These are phyloP conservation scores for Smithornis capensis DNA, from an alignment of 2,113 vertebrate genomes.

Conservation along the genomic window DNA sequence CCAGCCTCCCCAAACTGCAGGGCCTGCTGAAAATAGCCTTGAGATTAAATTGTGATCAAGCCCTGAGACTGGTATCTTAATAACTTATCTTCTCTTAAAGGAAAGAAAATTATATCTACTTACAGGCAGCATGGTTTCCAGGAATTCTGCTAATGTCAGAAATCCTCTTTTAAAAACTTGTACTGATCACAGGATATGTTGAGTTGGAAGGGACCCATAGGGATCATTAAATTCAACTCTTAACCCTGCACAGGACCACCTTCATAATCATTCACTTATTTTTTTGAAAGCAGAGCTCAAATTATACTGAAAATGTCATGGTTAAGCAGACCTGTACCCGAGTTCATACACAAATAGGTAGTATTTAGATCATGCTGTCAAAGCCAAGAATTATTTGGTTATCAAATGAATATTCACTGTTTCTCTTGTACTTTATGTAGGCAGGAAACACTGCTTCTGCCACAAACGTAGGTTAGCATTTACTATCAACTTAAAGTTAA, in stretches of 20 bases:
- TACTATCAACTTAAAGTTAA: background rate
- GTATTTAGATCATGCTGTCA: background rate
- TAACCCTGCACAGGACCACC: background rate
- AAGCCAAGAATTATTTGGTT: background rate
- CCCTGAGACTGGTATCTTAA: background rate
- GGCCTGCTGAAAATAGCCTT: background rate
- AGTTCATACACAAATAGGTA: background rate
- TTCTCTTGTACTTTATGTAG: background rate
- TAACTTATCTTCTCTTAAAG: background rate
- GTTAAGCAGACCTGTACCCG: background rate
- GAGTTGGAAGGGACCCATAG: background rate
- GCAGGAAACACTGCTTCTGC: background rate
- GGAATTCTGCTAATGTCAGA: background rate
- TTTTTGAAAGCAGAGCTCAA: background rate
- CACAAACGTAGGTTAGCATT: background rate
- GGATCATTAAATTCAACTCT: background rate
- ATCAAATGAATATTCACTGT: background rate
- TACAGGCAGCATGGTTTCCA: background rate
- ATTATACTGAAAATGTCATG: background rate
- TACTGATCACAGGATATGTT: background rate
- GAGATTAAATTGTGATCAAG: background rate
- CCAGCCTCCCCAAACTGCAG: background rate
- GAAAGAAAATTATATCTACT: background rate
- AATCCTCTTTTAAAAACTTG: background rate
- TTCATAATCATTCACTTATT: background rate